Base-by-base conservation (phyloP, 2,888 invertebrate species). In the Tiliacea aurago region DNA sequence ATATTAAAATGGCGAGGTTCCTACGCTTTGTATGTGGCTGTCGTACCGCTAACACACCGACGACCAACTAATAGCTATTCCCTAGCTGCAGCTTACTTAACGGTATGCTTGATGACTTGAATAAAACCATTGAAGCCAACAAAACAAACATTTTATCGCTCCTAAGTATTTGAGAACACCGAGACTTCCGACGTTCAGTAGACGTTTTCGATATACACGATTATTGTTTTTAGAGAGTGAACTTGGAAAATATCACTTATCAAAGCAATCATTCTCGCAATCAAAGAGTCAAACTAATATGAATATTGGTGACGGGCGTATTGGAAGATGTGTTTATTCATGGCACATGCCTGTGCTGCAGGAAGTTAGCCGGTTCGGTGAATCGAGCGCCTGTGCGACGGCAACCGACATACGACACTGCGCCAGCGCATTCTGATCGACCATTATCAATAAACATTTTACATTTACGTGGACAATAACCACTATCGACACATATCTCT, bases 281-380 rank as follows among this genome's bases (percentile, higher is more conserved):
- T 76, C 45, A 62, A 76, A 80, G 43, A 58, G 51, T 80, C 70
- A 62, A 77, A 82, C 74, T 64, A 59, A 73, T 72, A 80, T 76
- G 61, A 75, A 76, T 73, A 74, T 78, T 81, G 79, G 85, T 87
- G 84, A 87, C 86, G 86, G 87, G 86, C 84, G 87, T 85, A 86
- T 83, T 89, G 86, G 83, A 87, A 88, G 87, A 90, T 89, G 92
- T 93, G 92, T 94, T 92, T 94, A 94, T 94, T 93, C 94, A 94
- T 92, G 90, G 89, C 91, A 87, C 92, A 94, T 89, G 92, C 90
- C 86, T 89, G 86, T 87, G 89, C 92, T 91, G 89, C 95, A 95
- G 95, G 95, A 95, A 94, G 93, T 92, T 90, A 79, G 91, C 87
- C 89, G 89, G 87, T 95, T 95, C 95, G 91, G 81, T 92, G 95